Percentiles rank a stretch among this genome's conserved stretches.
phyloP scores from a whole-genome alignment of 2,888 invertebrate genomes.

The Lepas anatifera region DNA sequence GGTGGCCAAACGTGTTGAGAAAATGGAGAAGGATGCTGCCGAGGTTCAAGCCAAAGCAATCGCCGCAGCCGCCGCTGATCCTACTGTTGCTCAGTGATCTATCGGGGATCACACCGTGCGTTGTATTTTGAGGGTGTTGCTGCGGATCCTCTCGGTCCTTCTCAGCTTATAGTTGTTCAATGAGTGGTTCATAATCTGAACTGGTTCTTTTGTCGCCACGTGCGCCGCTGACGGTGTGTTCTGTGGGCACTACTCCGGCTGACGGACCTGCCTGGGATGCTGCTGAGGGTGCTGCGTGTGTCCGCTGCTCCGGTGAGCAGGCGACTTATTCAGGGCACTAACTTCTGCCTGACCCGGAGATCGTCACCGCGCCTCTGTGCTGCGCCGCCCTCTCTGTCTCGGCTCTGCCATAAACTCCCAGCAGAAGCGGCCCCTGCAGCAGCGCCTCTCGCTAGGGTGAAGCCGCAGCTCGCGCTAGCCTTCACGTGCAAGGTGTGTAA shows the following conservation, averaged over 20 bases:
- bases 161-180: no score
- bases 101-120: no score
- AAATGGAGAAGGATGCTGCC: constrained; percentile 19
- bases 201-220: no score
- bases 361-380: no score
- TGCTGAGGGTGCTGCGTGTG: not conserved
- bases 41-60: not conserved
- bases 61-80: not conserved
- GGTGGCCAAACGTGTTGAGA: constrained; percentile 32
- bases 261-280: not conserved
- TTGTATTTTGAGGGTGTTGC: no score
- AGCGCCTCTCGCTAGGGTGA: constrained; percentile 34
- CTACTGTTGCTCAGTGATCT: not conserved
- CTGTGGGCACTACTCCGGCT: no score
- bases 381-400: constrained; percentile 19
- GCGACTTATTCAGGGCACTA: no score
- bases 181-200: no score
- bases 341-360: no score
- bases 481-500: constrained; percentile 86
- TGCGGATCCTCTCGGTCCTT: no score
- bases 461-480: constrained; percentile 52
- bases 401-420: constrained; percentile 36
- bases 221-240: no score
- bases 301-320: not conserved
- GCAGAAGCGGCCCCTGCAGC: not conserved